Base-by-base conservation (phyloP, 2,797 vertebrate species). In the Semaprochilodus insignis region DNA sequence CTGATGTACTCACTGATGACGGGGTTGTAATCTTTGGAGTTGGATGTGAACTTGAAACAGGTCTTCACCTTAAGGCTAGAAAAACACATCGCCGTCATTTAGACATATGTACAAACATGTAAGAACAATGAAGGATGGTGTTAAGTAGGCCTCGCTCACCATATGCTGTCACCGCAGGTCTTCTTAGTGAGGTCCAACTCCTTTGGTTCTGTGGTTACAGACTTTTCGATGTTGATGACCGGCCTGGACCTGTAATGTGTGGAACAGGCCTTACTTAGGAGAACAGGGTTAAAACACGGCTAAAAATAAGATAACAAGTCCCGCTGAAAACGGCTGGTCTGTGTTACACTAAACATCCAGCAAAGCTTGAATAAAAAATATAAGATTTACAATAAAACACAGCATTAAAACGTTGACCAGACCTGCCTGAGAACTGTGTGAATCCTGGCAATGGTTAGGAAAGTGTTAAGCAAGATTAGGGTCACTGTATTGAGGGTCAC, bases 21-120 rank as follows among this genome's bases (percentile, higher is more conserved):
- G 78, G 96, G 95, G 87, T 92, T 90, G 89, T 97, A 97, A 83
- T 85, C 87, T 27, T 66, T 69, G 13, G 96, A 95, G 40, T 93
- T 96, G 85, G 96, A 95, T 19, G 94, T 95, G 83, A 96, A 98
- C 79, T 91, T 93, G 89, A 99, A 98, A 90, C 98, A 99, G 0
- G 92, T 94, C 77, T 94, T 81, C 57, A 99, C 92, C 0, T 89
- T 84, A 90, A 99, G 87, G 90, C 98, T 99, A 92, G 40, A 85
- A 85, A 48, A 83, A 76, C 54, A 83, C 34, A 19, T 48, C 19
- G 27, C 14, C 15, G n/a, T 59, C 59, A 15, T 5, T 63, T 78
- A 16, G 5, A 31, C 17, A 67, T 67, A 34, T 54, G 77, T 66
- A n/a, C 21, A 31, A 51, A 21, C 52, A 31, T 54, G 62, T 51